Percentiles rank a stretch among this genome's conserved stretches.
phyloP scores from a whole-genome alignment of 2,888 invertebrate species.

The Caenorhabditis afra region DNA sequence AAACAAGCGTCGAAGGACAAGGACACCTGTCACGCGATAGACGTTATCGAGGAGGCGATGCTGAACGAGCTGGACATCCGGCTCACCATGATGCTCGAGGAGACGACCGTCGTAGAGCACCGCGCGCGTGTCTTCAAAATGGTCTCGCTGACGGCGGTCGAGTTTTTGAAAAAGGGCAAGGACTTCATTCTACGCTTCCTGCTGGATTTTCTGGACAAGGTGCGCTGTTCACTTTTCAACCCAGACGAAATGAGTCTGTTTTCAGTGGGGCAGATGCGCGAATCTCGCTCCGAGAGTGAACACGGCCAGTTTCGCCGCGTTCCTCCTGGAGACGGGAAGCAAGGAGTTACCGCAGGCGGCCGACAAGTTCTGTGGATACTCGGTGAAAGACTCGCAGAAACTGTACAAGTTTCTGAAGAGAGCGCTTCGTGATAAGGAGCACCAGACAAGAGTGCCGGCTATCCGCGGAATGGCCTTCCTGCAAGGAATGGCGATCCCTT shows the following conservation, averaged over 20 bases:
- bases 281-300: conserved; percentile 27
- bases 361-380: conserved; percentile 24
- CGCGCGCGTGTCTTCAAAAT: conserved; percentile 44
- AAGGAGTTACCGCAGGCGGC: not conserved
- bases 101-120: conserved; percentile 23
- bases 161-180: not conserved
- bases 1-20: not conserved
- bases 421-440: conserved; percentile 6
- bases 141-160: not conserved
- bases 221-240: too few species aligned
- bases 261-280: conserved; percentile 27
- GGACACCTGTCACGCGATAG: too few species aligned
- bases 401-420: conserved; percentile 6
- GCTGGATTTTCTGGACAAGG: conserved; percentile 14
- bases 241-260: too few species aligned
- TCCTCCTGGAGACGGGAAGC: conserved; percentile 30
- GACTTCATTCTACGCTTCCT: conserved; percentile 7
- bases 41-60: not conserved
- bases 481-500: conserved; percentile 17
- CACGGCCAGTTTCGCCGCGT: conserved; percentile 11
- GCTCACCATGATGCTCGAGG: conserved; percentile 31
- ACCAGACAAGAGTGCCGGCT: conserved; percentile 24
- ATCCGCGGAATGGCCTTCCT: conserved; percentile 32
- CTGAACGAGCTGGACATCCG: conserved; percentile 12
- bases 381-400: not conserved